phyloP scores from a whole-genome alignment of 2,797 vertebrate genomes.

The Champsocephalus gunnari region DNA sequence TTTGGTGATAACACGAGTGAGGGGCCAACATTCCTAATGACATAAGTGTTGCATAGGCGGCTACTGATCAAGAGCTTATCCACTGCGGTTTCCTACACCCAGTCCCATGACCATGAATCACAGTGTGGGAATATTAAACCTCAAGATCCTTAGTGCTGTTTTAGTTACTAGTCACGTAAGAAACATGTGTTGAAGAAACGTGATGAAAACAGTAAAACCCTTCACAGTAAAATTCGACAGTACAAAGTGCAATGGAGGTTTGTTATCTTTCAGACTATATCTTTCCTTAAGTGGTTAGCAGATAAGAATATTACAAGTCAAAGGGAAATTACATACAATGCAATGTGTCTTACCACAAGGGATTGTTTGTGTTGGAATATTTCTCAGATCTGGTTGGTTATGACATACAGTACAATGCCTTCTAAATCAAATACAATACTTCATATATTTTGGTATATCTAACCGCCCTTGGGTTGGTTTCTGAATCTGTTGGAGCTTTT shows the following conservation, averaged over 20 bases:
- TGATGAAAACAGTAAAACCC: constrained; percentile 15
- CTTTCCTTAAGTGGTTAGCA: background rate
- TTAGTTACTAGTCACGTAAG: constrained; percentile 16
- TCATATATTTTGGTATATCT: background rate
- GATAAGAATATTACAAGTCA: background rate
- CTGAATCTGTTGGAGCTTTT: background rate
- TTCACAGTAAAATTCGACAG: background rate
- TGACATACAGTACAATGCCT: background rate
- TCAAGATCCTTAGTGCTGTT: constrained; percentile 32
- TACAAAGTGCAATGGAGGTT: background rate
- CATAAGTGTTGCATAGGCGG: constrained; percentile 65
- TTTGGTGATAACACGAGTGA: constrained; percentile 39
- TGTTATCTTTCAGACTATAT: background rate
- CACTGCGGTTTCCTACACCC: constrained; percentile 53
- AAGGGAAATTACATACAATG: background rate
- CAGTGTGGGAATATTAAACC: constrained; percentile 57
- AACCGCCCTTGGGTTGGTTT: background rate
- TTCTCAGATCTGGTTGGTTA: background rate
- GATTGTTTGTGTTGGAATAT: background rate
- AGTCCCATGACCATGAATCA: constrained; percentile 71
- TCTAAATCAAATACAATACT: background rate
- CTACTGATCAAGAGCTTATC: constrained; percentile 77
- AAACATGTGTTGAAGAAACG: constrained; percentile 10
- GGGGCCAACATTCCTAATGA: constrained; percentile 78
- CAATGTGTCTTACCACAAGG: background rate